Evolutionary conservation across 2,888 invertebrate genomes (phyloP), one percentile per base, ranked within the genome.

Genomic region (Drosophila kambysellisi): DNA sequence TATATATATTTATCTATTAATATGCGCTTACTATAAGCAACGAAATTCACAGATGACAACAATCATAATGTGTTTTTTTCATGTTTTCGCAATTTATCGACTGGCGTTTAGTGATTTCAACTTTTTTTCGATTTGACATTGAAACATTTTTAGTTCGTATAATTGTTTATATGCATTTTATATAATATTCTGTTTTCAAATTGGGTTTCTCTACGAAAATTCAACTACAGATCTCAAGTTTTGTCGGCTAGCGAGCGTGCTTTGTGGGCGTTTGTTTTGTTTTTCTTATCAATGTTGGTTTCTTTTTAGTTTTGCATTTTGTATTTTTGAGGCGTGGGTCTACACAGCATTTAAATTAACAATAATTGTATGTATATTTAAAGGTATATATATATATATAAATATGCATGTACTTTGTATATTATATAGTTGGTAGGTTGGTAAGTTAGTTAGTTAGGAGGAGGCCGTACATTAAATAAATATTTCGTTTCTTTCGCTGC

Each of bases 291-390:
- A 50, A 70, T 57, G 32, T 20, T 53, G 35, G 43, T 76, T 60
- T 20, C 25, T 61, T 50, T 57, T 39, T 37, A 37, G 12, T 37
- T 68, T 25, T 25, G 46, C 25, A 25, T 46, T 63, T 64, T 43
- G 62, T 70, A 66, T 60, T 69, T 66, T 63, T 62, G 84, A 66
- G 81, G 76, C 64, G 81, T 80, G 73, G 52, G 54, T 81, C 81
- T 76, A 83, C 74, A 73, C 74, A 74, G 77, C 86, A 70, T 85
- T 76, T 75, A 83, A 72, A 76, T 87, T 83, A 72, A 74, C 60
- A 83, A 69, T 83, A 83, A 78, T 83, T 59, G 78, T 86, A 88
- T 77, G 73, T 79, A 84, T 91, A 88, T 83, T 82, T 85, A 85
- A 86, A 82, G 59, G 35, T 83, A 59, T 86, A 79, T 79, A 69